phyloP scores from a whole-genome alignment of 1,140 invertebrate genomes.

The Thaumatotibia leucotreta region DNA sequence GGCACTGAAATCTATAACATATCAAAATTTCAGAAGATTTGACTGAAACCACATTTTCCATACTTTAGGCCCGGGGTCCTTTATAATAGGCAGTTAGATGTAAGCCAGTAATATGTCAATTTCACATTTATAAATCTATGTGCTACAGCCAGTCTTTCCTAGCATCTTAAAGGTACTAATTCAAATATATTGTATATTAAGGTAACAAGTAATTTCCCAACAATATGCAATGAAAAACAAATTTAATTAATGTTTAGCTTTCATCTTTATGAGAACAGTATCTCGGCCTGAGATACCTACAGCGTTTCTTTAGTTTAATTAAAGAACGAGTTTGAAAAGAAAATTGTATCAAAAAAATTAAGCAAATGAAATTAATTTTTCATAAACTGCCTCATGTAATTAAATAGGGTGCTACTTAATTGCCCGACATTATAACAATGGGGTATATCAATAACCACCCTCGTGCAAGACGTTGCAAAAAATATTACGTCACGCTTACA shows the following conservation, averaged over 20 bases:
- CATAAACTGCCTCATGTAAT: constrained; percentile 4
- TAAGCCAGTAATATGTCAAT: no score
- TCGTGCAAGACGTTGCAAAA: constrained; percentile 41
- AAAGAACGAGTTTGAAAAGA: neutral
- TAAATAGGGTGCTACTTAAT: constrained; percentile 10
- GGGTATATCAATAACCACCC: constrained; percentile 18
- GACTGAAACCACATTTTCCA: no score
- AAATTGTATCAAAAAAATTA: neutral
- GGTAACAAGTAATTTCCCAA: neutral
- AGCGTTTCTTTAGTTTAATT: neutral
- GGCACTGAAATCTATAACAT: no score
- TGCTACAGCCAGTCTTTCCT: no score
- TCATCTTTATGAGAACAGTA: neutral
- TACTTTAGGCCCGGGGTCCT: no score
- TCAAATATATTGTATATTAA: neutral
- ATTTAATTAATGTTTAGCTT: neutral
- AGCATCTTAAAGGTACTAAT: no score
- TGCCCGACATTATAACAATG: neutral
- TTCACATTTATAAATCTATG: no score
- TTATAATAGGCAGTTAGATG: no score
- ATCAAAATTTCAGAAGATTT: no score
- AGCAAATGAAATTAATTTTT: neutral
- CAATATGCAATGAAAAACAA: neutral
- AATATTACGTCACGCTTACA: constrained; percentile 58
- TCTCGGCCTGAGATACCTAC: neutral